Conservation (phyloP, 2,797 vertebrate genomes). For the Lepilemur ruficaudatus region DNA sequence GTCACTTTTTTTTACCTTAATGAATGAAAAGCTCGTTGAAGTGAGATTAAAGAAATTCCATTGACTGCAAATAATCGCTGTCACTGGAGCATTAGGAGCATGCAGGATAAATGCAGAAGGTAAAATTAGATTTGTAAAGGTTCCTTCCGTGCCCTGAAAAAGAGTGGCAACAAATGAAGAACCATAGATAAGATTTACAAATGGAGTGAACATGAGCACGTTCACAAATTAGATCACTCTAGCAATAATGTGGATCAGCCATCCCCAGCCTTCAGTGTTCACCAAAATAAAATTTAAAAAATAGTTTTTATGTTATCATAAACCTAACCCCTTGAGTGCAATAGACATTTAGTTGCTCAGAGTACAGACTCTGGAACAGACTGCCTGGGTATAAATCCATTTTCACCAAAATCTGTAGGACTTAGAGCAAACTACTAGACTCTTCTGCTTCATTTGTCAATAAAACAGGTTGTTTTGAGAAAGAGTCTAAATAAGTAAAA, state of each 20-base stretch:
- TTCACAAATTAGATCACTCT: neutral
- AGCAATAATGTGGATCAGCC: neutral
- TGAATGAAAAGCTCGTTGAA: neutral
- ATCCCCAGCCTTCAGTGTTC: neutral
- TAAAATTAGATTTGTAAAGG: neutral
- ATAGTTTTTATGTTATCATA: neutral
- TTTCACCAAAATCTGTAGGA: neutral
- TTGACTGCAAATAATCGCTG: neutral
- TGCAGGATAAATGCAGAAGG: neutral
- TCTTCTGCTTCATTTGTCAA: neutral
- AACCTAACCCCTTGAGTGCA: neutral
- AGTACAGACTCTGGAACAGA: neutral
- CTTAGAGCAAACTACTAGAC: neutral
- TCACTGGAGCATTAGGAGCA: neutral
- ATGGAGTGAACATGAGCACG: neutral
- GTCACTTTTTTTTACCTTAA: neutral
- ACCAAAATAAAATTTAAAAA: neutral
- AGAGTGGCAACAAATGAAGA: neutral
- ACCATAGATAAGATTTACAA: neutral
- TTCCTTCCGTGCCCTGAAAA: neutral
- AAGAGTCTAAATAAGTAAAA: neutral
- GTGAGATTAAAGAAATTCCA: neutral
- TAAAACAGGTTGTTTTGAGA: neutral
- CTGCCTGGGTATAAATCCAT: neutral
- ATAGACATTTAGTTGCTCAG: neutral